Base-by-base conservation (phyloP, 2,888 invertebrate genomes). In the Pachydiplax longipennis region DNA sequence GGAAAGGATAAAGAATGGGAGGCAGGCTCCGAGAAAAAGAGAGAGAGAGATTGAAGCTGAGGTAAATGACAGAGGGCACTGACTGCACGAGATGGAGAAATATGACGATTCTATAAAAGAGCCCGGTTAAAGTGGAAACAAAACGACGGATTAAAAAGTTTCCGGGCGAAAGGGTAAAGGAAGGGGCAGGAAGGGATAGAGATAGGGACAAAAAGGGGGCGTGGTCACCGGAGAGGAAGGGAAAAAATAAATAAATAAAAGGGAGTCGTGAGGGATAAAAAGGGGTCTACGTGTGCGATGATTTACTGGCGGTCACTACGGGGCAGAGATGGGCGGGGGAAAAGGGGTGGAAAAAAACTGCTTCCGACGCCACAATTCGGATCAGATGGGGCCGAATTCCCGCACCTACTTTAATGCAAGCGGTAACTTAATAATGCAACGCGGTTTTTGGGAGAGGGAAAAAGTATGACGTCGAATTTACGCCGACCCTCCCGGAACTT, bases 91-190 rank as follows among this genome's bases (percentile, higher is more conserved):
- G 83, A 83, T 35, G 83, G 58, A 35, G 35, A 83, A 58, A 83
- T 83, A 83, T 83, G 31, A 83, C 58, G 35, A 58, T 35, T n/a
- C 58, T 35, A 25, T 18, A 58, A 31, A 58, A 44, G 82, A 82
- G 15, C n/a, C 53, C 48, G 82, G 82, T 44, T n/a, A 22, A 48
- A 44, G 81, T 35, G 44, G 87, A 87, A 61, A 61, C 87, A 87
- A 58, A 37, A 61, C 25, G 83, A n/a, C n/a, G 35, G 61, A 61
- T 87, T 61, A 87, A 87, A 87, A 87, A 61, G 37, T 87, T 61
- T 61, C 65, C 87, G 37, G 8, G 22, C 25, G 73, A 73, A 37
- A 37, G 61, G 35, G 61, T 37, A 22, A 40, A 8, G 61, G 40
- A 4, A 40, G 37, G 31, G 37, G 48, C 12, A 53, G 82, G 18